Base-by-base conservation (phyloP, 1,140 invertebrate species). In the Rhopalosiphum padi region DNA sequence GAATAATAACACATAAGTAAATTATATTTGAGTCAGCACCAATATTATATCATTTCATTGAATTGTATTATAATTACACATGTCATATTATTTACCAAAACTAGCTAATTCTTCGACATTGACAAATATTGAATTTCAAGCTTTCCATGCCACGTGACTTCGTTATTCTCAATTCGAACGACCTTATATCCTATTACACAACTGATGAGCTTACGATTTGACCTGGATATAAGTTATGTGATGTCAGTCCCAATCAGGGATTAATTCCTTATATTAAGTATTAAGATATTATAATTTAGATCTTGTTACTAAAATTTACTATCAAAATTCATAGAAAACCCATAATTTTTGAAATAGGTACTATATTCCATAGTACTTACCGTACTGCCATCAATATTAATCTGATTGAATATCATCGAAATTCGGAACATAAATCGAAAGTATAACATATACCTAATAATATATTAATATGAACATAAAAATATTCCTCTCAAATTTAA, bases 51-150 rank as follows among this genome's bases (percentile, higher is more conserved):
- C 60, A n/a, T n/a, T 15, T n/a, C 60, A 18, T 77, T 77, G 30
- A n/a, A 77, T 77, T 77, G 60, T n/a, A 77, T n/a, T 35, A 11
- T 77, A 77, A 77, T 77, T n/a, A 5, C 60, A n/a, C 60, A 77
- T n/a, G 60, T n/a, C 60, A 77, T 77, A 77, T 77, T n/a, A 77
- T 77, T 77, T 77, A n/a, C 60, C 60, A 77, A n/a, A 77, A 4
- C 82, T 9, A 23, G 2, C 41, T 41, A 41, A 46, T 87, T 43
- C 9, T 87, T 46, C 43, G 43, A 87, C 23, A 43, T 41, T 43
- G 37, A 87, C 25, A 87, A 87, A 87, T 87, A 43, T 86, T 86
- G 37, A 87, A 87, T 87, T 87, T 87, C 25, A 43, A 87, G 41
- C 2, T 87, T 46, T 43, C 30, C 25, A n/a, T 30, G 43, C 1